Evolutionary conservation across 2,888 invertebrate genomes (phyloP), one percentile per base, ranked within the genome.

Genomic region (Ophioninae sp.): DNA sequence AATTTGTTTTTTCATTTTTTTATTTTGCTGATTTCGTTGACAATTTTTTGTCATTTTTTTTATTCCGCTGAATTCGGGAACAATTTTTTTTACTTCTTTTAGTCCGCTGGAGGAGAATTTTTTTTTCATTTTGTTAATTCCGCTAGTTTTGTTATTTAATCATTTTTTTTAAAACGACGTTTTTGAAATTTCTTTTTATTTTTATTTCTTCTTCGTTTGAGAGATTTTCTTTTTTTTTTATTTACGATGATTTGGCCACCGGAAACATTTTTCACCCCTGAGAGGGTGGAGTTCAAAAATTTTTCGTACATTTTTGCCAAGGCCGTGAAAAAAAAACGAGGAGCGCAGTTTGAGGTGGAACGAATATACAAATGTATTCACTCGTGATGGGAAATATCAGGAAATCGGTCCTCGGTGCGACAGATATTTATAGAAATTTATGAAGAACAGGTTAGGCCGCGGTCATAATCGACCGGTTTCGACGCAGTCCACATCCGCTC

Each of bases 381-480:
- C 6, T 51, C 6, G 44, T 13, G 13, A 44, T 44, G 30, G 5
- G 0, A 63, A 56, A 64, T 73, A 79, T 9, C 59, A 63, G 64
- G 71, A 73, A 74, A 83, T 51, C 61, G 51, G 39, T 69, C 13
- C 20, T 71, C 59, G 74, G 17, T 17, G 37, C 10, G 17, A 41
- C 10, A 30, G 64, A 69, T 82, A 74, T 80, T 75, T 79, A 73
- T 72, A 78, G 73, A 80, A 82, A 69, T 80, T 73, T 56, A 56
- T 61, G 69, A 51, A 78, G 51, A 84, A 82, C 79, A 64, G 76
- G 82, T 82, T 84, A 44, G 20, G 10, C 61, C 63, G 75, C 58
- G 20, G 39, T 44, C 51, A 71, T 71, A 81, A 78, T 68, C 61
- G 68, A 81, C 79, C 67, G 67, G 79, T 81, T 84, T 81, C 37